phyloP scores from a whole-genome alignment of 2,113 vertebrate genomes.

The Dromaius novaehollandiae region DNA sequence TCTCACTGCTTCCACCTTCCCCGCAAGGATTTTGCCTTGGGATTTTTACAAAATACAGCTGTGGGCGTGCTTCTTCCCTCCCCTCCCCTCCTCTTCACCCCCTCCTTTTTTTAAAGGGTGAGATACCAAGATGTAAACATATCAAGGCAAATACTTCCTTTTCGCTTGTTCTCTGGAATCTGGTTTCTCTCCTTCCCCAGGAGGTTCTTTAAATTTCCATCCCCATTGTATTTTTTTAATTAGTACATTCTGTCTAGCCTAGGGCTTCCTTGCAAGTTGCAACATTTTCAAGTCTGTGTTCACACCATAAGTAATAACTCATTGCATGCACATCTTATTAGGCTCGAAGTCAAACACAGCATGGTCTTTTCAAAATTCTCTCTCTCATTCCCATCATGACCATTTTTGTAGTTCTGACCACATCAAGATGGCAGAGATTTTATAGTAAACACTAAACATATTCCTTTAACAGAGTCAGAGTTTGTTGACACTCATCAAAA shows the following conservation, averaged over 20 bases:
- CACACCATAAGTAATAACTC: neutral
- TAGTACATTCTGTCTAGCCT: neutral
- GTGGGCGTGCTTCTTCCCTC: conserved; percentile 10
- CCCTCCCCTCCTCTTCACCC: neutral
- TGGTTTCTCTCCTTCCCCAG: neutral
- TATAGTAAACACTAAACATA: neutral
- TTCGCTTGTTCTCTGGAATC: neutral
- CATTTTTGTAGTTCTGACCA: neutral
- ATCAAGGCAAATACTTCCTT: neutral
- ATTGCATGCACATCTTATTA: neutral
- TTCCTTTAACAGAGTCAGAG: neutral
- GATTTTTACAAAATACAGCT: neutral
- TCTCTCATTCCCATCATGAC: neutral
- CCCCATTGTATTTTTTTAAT: conserved; percentile 12
- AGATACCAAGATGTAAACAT: neutral
- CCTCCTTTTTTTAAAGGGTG: neutral
- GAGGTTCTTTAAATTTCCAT: neutral
- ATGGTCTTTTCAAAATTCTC: neutral
- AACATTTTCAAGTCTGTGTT: conserved; percentile 17
- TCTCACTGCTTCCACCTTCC: neutral
- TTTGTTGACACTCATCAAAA: neutral
- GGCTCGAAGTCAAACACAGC: neutral
- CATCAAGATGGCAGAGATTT: neutral
- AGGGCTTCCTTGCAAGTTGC: conserved; percentile 23
- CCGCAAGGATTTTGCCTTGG: neutral